Evolutionary conservation across 35 echinoderm and acorn worm genomes (phyloP).

Genomic region (Chiridota heheva): DNA sequence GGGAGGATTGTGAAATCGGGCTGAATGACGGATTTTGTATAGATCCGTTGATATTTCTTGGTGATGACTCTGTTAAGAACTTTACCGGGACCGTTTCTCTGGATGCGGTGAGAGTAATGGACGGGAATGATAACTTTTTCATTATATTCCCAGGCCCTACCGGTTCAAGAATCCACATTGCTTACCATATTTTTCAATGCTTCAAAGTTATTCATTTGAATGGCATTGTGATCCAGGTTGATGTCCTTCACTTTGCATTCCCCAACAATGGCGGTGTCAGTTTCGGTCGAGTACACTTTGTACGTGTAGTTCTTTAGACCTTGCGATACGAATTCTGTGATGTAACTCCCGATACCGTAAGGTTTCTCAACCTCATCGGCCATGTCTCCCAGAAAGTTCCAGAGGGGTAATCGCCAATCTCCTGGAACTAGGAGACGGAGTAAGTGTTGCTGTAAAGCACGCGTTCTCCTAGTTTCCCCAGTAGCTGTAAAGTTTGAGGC

Average conservation of each 20-base stretch:
- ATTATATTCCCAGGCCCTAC: no score
- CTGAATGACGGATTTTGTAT: no score
- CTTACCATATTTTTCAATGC: neutral
- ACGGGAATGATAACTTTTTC: no score
- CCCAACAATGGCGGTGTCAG: neutral
- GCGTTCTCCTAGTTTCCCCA: conserved; percentile 15
- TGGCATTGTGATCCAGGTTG: neutral
- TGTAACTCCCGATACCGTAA: conserved; percentile 32
- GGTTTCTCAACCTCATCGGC: conserved; percentile 45
- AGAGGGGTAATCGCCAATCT: no score
- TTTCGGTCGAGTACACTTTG: conserved; percentile 1
- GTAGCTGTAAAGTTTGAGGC: conserved; percentile 39
- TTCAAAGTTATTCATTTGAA: conserved; percentile 14
- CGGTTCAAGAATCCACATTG: no score
- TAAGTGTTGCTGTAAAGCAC: conserved; percentile 51
- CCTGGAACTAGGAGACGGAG: no score
- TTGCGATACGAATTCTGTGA: conserved; percentile 31
- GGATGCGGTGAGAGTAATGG: no score
- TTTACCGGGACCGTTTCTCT: no score
- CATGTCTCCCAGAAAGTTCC: conserved; percentile 44
- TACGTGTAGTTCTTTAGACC: conserved; percentile 54
- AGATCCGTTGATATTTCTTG: no score
- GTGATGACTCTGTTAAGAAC: no score
- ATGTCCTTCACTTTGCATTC: conserved; percentile 47
- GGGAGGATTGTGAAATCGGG: no score